These are phyloP conservation scores for Meda fulgida DNA, from an alignment of 2,797 vertebrate species.

Conservation along the genomic window DNA sequence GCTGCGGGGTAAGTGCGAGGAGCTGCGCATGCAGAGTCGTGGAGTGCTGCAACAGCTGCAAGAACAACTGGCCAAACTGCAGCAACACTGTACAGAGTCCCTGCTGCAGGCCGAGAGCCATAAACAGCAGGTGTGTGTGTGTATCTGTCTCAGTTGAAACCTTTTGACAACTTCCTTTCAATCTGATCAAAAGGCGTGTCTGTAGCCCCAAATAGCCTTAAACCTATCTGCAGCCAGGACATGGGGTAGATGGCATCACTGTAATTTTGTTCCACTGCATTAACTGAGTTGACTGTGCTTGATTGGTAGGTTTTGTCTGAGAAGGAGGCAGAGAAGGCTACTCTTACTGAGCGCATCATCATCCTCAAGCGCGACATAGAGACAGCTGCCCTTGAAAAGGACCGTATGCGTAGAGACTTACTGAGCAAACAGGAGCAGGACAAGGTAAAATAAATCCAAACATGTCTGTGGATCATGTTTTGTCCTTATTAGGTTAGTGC, in stretches of 20 bases:
- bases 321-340: conserved; percentile 79
- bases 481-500: not conserved
- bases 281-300: conserved; percentile 27
- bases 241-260: not conserved
- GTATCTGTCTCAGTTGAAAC: conserved; percentile 22
- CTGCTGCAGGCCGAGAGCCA: conserved; percentile 80
- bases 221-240: conserved; percentile 7
- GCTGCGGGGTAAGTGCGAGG: conserved; percentile 75
- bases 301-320: conserved; percentile 77
- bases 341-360: conserved; percentile 73
- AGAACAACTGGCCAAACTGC: conserved; percentile 75
- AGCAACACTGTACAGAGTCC: conserved; percentile 74
- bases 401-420: conserved; percentile 73
- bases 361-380: conserved; percentile 72
- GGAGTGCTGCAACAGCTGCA: conserved; percentile 77
- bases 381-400: conserved; percentile 68
- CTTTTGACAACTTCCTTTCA: conserved; percentile 22
- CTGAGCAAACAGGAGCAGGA: conserved; percentile 75
- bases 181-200: conserved; percentile 15
- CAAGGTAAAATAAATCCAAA: conserved; percentile 72
- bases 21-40: conserved; percentile 68
- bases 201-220: conserved; percentile 1
- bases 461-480: not conserved
- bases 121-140: conserved; percentile 81
- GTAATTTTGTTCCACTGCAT: not conserved